Evolutionary conservation across 1,140 invertebrate species (phyloP).

Genomic region (Eueides isabella): DNA sequence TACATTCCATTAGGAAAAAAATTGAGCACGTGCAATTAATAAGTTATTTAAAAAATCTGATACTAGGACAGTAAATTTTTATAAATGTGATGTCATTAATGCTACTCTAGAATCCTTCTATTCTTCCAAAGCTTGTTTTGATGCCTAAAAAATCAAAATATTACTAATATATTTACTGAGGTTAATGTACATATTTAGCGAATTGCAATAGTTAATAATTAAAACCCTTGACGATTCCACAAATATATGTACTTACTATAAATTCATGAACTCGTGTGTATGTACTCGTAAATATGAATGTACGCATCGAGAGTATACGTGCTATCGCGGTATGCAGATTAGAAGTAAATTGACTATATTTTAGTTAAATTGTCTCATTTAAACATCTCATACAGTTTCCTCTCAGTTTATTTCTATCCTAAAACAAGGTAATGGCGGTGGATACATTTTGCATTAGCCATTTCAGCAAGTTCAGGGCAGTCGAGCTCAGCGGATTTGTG

Average conservation of each 20-base stretch:
- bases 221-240: too few relatives aligned
- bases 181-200: too few relatives aligned
- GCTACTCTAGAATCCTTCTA: too few relatives aligned
- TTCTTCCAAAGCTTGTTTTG: too few relatives aligned
- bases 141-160: too few relatives aligned
- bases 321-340: neutral
- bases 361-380: neutral
- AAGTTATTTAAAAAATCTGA: neutral
- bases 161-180: too few relatives aligned
- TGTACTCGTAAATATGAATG: neutral
- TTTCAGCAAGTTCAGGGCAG: conserved; percentile 48
- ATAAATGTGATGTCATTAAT: too few relatives aligned
- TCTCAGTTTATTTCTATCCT: conserved; percentile 34
- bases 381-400: neutral
- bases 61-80: too few relatives aligned
- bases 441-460: conserved; percentile 60
- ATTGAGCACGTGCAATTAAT: too few relatives aligned
- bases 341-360: neutral
- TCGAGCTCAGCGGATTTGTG: conserved; percentile 28
- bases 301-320: neutral
- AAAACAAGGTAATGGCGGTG: conserved; percentile 48
- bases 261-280: neutral
- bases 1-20: too few relatives aligned
- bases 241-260: too few relatives aligned
- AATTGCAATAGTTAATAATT: too few relatives aligned